Conservation (phyloP, 2,797 vertebrate genomes). For the Australoheros facetus region DNA sequence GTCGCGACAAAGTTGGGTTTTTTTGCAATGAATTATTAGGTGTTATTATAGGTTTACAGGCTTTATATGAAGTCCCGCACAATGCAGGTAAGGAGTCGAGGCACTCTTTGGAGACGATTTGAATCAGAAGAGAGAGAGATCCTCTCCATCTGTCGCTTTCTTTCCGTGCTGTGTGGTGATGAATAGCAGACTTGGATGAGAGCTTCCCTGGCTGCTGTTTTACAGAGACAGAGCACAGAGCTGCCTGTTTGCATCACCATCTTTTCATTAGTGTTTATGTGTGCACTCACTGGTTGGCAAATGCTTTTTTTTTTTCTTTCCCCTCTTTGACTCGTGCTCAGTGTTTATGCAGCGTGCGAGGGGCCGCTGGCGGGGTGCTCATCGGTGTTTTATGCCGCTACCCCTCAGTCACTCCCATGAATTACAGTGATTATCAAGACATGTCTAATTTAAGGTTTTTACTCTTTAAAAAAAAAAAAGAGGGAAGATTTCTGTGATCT, state of each 20-base stretch:
- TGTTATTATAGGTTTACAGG: background rate
- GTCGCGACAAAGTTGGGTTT: background rate
- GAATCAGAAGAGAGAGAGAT: background rate
- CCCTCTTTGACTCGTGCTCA: slow-evolving; percentile 15
- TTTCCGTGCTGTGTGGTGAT: slow-evolving; percentile 34
- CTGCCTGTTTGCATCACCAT: slow-evolving; percentile 29
- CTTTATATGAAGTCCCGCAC: background rate
- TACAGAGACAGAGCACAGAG: slow-evolving; percentile 39
- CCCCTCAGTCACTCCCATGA: background rate
- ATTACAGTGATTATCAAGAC: slow-evolving; percentile 41
- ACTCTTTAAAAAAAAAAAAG: background rate
- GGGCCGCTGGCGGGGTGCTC: slow-evolving; percentile 7
- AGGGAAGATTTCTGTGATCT: background rate
- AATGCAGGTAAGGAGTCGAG: background rate
- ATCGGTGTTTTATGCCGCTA: slow-evolving; percentile 10
- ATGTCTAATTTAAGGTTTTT: slow-evolving; percentile 25
- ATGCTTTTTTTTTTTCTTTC: background rate
- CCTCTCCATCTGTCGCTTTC: slow-evolving; percentile 31
- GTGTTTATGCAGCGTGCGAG: background rate
- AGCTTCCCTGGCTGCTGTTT: slow-evolving; percentile 45
- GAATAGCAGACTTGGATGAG: slow-evolving; percentile 51
- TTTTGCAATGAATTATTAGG: too few relatives aligned
- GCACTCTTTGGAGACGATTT: background rate
- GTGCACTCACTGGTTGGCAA: background rate
- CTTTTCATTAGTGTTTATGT: slow-evolving; percentile 36